These are phyloP conservation scores for Setophaga coronata DNA, from an alignment of 2,113 vertebrate species.

Conservation along the genomic window DNA sequence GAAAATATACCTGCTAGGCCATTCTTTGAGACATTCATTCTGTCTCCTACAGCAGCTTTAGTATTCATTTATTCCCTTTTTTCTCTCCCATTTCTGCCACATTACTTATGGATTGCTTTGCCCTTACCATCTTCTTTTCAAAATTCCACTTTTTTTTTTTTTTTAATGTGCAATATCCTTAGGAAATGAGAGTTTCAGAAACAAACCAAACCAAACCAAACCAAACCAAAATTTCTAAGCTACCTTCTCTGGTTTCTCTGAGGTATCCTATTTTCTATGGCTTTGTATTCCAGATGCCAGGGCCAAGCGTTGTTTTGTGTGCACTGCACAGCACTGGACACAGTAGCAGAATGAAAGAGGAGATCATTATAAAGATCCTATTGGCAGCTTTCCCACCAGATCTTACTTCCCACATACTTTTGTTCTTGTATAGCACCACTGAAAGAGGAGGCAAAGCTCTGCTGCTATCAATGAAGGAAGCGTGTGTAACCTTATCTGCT, in stretches of 20 bases:
- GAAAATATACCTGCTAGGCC: background rate
- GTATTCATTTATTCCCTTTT: background rate
- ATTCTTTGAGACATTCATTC: background rate
- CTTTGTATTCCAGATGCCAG: background rate
- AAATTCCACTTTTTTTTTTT: background rate
- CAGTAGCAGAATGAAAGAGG: background rate
- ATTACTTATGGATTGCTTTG: background rate
- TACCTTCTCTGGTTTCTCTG: background rate
- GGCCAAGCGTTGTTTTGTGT: background rate
- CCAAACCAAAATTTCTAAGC: background rate
- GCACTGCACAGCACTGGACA: background rate
- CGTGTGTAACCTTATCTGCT: background rate
- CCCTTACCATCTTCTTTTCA: background rate
- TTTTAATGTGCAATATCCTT: background rate
- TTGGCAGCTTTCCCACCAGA: background rate
- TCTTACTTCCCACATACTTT: background rate
- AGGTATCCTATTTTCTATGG: background rate
- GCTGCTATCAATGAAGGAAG: background rate
- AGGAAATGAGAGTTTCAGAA: background rate
- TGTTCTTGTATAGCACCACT: background rate
- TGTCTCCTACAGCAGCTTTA: background rate
- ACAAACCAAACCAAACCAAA: background rate
- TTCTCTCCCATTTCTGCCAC: background rate
- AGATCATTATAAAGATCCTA: background rate
- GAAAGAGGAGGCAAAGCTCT: background rate